Evolutionary conservation across 2,113 vertebrate species (phyloP), one percentile per base, ranked within the genome.

Genomic region (Sapayoa aenigma): DNA sequence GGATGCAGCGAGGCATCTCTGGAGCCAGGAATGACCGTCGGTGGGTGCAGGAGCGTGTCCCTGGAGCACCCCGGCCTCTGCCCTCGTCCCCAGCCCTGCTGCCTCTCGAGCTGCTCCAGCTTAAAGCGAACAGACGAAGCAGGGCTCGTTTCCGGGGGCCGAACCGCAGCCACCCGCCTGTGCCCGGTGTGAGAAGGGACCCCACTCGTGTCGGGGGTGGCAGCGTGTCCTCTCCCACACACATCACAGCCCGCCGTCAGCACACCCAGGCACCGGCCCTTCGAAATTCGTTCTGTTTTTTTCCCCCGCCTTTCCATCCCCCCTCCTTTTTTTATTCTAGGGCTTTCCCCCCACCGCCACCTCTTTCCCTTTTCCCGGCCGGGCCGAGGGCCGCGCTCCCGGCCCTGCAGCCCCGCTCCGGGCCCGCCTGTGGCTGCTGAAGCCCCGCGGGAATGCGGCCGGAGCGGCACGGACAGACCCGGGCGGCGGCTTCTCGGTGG

Each of bases 331-430:
- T 53, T 33, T 15, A 16, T 47, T 72, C 79, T 25, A 18, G 12
- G 14, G 18, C 6, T 4, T 20, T 27, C 24, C 27, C 1, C 5
- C 4, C 12, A 2, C 17, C 4, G 1, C 2, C 25, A 25, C 24
- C 11, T 11, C 35, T 30, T 0, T 7, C 8, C 21, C 10, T 2
- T 63, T 49, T 16, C 12, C n/a, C 14, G n/a, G 52, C 20, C 44
- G 11, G 14, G 21, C 25, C 22, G 7, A 52, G 44, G 11, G 4
- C 39, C 14, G 12, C 50, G 47, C 44, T 39, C n/a, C n/a, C n/a
- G 31, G 41, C 41, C 49, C 47, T 14, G 42, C 52, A 8, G 13
- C 11, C 37, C 16, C 53, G 5, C 35, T 76, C 71, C 6, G 19
- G 37, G 79, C 55, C 59, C 47, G 12, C 50, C 24, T 14, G 20